Evolutionary conservation across 2,113 vertebrate genomes (phyloP).

Genomic region (Vidua macroura): DNA sequence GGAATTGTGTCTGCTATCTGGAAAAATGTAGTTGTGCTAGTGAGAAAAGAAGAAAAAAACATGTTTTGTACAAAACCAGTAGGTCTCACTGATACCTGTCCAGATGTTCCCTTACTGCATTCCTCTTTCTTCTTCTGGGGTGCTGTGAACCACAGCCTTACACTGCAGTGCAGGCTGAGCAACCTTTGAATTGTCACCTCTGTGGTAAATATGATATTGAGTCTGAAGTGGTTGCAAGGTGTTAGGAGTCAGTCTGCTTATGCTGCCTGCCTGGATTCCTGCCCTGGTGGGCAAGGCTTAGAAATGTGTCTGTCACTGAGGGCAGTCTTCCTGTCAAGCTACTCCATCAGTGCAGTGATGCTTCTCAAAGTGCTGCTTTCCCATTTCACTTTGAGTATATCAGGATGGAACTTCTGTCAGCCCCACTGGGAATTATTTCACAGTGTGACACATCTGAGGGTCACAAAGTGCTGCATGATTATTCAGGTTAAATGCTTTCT

Average conservation of each 20-base stretch:
- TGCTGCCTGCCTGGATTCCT: neutral
- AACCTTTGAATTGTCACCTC: neutral
- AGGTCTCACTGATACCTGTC: neutral
- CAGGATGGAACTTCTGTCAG: neutral
- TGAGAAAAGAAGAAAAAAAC: neutral
- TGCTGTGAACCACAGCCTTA: neutral
- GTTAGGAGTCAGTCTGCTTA: neutral
- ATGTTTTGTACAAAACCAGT: neutral
- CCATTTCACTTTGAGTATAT: neutral
- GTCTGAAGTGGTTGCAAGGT: neutral
- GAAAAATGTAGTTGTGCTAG: neutral
- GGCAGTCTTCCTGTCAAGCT: neutral
- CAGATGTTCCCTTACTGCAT: neutral
- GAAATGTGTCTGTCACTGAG: neutral
- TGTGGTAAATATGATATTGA: neutral
- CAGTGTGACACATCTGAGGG: neutral
- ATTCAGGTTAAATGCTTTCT: neutral
- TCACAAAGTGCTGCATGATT: neutral
- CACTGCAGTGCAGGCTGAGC: neutral
- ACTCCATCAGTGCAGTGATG: neutral
- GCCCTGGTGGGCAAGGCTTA: neutral
- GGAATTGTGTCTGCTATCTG: neutral
- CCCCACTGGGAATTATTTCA: neutral
- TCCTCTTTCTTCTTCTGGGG: neutral
- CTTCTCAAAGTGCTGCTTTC: neutral